phyloP scores from a whole-genome alignment of 2,888 invertebrate species.

The Teinopalpus imperialis region DNA sequence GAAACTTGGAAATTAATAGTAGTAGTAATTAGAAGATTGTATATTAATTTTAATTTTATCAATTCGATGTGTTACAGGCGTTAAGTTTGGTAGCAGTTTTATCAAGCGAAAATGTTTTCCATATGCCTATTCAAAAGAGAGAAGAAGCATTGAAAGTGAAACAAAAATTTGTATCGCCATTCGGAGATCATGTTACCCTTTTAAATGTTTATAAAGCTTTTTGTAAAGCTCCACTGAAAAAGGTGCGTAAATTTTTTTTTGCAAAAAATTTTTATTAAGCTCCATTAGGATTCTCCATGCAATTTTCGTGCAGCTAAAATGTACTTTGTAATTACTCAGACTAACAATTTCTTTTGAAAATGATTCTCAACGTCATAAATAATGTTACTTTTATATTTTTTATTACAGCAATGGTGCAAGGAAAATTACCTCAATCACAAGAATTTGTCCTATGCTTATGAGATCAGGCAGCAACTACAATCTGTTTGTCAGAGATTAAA shows the following conservation, averaged over 20 bases:
- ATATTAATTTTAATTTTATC: no score
- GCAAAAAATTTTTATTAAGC: no score
- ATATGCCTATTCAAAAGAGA: constrained; percentile 87
- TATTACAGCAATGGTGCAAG: constrained; percentile 90
- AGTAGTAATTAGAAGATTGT: background rate
- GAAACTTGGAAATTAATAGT: no score
- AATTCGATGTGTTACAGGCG: constrained; percentile 75
- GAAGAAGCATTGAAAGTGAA: constrained; percentile 88
- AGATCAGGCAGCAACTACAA: constrained; percentile 90
- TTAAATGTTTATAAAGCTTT: constrained; percentile 94
- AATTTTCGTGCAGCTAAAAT: no score
- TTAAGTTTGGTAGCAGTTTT: constrained; percentile 93
- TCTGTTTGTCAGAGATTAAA: constrained; percentile 85
- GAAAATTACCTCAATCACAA: constrained; percentile 93
- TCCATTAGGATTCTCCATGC: no score
- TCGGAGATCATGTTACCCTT: constrained; percentile 96
- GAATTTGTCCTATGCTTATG: constrained; percentile 90
- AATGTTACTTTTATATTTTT: no score
- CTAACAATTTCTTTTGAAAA: no score
- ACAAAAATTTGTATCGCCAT: constrained; percentile 90
- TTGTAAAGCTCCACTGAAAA: constrained; percentile 86
- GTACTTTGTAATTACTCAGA: no score
- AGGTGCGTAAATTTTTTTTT: constrained; percentile 73
- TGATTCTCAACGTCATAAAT: no score
- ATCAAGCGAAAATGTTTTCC: constrained; percentile 93